Conservation (phyloP, 2,888 invertebrate genomes). For the Tetramorium bicarinatum region DNA sequence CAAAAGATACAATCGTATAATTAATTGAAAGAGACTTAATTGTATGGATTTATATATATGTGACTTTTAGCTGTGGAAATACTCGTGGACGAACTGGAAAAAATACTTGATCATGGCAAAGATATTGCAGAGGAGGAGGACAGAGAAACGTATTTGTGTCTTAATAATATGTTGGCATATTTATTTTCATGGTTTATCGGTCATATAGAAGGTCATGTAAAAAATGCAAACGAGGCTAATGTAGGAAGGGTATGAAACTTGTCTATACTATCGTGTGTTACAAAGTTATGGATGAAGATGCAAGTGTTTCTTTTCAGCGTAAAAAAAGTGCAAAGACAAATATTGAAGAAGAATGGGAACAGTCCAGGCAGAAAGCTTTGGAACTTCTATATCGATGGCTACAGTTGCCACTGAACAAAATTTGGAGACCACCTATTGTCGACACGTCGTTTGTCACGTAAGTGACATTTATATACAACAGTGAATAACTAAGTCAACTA, state of each 20-base stretch:
- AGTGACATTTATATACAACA: slow-evolving; percentile 80
- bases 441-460: slow-evolving; percentile 95
- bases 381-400: slow-evolving; percentile 90
- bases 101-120: slow-evolving; percentile 66
- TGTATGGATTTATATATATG: too few species aligned
- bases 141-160: slow-evolving; percentile 73
- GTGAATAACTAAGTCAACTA: not conserved
- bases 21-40: not conserved
- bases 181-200: slow-evolving; percentile 79
- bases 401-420: slow-evolving; percentile 90
- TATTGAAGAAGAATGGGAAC: slow-evolving; percentile 90
- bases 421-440: slow-evolving; percentile 94
- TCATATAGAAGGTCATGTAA: slow-evolving; percentile 77
- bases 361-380: slow-evolving; percentile 90
- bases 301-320: slow-evolving; percentile 69
- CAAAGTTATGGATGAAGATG: not conserved
- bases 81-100: slow-evolving; percentile 78
- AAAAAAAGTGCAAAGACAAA: slow-evolving; percentile 83
- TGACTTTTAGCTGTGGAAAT: slow-evolving; percentile 72
- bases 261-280: not conserved
- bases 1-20: not conserved
- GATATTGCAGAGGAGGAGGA: slow-evolving; percentile 70
- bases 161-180: slow-evolving; percentile 83
- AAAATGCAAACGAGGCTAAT: slow-evolving; percentile 64
- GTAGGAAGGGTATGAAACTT: slow-evolving; percentile 75